A percentile compares a stretch with the other conserved stretches of the same genome.
phyloP scores from a whole-genome alignment of 2,113 vertebrate genomes.

The Copsychus sechellarum region DNA sequence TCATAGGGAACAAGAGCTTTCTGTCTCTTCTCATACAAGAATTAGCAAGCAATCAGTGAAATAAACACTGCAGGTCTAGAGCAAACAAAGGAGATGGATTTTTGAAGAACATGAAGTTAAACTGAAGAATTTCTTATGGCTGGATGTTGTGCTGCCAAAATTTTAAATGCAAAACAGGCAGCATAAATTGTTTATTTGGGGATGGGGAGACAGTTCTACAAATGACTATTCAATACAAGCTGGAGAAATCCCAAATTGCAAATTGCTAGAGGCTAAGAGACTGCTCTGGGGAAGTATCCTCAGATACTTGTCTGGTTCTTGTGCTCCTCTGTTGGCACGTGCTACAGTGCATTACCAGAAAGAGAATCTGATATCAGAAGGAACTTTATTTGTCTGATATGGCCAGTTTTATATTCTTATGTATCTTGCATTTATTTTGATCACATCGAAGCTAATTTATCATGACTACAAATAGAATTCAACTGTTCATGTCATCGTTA shows the following conservation, averaged over 20 bases:
- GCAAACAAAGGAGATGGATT: background rate
- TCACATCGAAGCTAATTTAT: background rate
- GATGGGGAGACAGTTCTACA: background rate
- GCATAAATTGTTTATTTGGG: background rate
- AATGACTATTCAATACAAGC: background rate
- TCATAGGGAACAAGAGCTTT: background rate
- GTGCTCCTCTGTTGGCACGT: background rate
- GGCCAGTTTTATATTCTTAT: background rate
- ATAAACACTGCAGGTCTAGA: background rate
- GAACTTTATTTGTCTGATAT: background rate
- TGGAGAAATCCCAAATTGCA: background rate
- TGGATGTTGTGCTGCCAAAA: background rate
- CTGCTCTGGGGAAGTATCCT: background rate
- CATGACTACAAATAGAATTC: background rate
- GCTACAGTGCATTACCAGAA: background rate
- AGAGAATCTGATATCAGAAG: background rate
- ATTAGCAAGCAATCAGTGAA: background rate
- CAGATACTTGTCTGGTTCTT: background rate
- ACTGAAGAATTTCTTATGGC: background rate
- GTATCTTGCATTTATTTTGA: background rate
- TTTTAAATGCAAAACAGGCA: background rate
- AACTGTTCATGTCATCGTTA: background rate
- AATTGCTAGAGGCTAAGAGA: background rate
- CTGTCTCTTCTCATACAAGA: background rate
- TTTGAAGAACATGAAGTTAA: background rate